Base-by-base conservation (phyloP, 1,140 invertebrate species). In the Drosophila prosaltans region DNA sequence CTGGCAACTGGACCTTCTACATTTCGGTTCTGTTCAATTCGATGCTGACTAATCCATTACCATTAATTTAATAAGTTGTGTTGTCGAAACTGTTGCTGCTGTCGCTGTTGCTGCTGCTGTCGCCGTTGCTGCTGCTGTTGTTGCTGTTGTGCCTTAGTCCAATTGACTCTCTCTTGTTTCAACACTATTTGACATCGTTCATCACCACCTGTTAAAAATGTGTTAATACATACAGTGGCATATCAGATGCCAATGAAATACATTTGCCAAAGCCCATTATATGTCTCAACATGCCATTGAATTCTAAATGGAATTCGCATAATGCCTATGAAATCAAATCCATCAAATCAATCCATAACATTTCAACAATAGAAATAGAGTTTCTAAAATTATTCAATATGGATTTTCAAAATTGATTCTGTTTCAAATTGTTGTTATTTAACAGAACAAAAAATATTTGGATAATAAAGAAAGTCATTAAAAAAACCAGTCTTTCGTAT, bases 51-150 rank as follows among this genome's bases (percentile, higher is more conserved):
- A 89, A 89, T 89, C 84, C 84, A 89, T 89, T 89, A 89, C 84
- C 84, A 89, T 89, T 89, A 89, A 89, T 89, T 85, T 89, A 89
- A 89, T 89, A 80, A 89, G 84, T 74, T 89, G 80, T 57, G 73
- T 69, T 73, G 81, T 36, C 67, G 36, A n/a, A 16, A 54, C 10
- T 32, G 70, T 48, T 67, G 30, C 16, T 16, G 16, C 16, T 16
- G 16, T 16, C 41, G 64, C 48, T 57, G 55, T 45, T 79, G 59
- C 26, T 60, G 21, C 28, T 62, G 58, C 7, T 54, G 26, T 32
- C 48, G 59, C 36, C 28, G 28, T 69, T 28, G 69, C 36, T 65
- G 30, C 36, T 69, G 64, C 43, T 67, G 73, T 66, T 65, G 28
- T 40, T 7, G 21, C 32, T 40, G 71, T 65, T 69, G 57, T 54